Conservation (phyloP, 2,888 invertebrate species). For the Zonitis immaculata region DNA sequence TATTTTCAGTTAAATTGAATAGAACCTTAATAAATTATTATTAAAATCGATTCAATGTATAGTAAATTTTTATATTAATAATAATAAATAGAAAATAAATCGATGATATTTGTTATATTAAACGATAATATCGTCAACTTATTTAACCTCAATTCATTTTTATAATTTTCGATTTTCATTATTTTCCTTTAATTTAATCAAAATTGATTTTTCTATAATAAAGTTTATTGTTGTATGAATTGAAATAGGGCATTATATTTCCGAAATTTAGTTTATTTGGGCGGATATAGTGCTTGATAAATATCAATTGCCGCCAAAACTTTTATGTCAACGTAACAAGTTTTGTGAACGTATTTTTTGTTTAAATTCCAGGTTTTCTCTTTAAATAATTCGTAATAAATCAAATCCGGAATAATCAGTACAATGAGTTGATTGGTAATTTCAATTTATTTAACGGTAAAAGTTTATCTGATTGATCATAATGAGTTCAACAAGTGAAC, state of each 20-base stretch:
- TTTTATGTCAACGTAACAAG: neutral
- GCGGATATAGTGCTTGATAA: neutral
- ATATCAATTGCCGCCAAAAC: neutral
- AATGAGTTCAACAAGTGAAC: neutral
- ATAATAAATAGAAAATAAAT: neutral
- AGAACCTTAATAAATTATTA: neutral
- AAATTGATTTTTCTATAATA: neutral
- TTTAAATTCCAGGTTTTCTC: neutral
- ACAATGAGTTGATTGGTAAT: neutral
- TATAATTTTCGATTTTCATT: conserved; percentile 2
- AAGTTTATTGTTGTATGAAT: neutral
- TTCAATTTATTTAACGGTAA: neutral
- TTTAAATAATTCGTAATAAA: neutral
- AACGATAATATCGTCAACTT: conserved; percentile 4
- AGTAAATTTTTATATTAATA: neutral
- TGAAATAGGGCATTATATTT: neutral
- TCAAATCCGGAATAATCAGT: neutral
- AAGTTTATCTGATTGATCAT: neutral
- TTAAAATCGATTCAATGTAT: neutral
- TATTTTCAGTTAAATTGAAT: conserved; percentile 6
- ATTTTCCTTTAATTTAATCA: neutral
- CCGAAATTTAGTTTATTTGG: neutral
- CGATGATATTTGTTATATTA: neutral
- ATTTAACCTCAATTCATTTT: neutral
- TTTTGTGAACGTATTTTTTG: neutral